Evolutionary conservation across 2,113 vertebrate species (phyloP), one percentile per base, ranked within the genome.

Genomic region (Sylvietta virens): DNA sequence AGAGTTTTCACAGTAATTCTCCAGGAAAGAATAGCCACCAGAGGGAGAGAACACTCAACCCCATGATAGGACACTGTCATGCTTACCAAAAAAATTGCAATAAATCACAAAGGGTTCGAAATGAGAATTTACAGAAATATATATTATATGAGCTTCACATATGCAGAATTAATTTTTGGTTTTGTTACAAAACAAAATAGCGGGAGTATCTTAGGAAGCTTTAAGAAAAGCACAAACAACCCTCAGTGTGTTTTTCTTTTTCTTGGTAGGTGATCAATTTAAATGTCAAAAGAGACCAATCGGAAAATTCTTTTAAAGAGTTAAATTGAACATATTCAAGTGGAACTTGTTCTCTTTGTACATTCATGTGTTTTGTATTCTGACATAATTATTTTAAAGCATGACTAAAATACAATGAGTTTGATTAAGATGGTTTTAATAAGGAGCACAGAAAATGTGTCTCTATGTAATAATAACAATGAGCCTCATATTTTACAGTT

Each of bases 341-440:
- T 66, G 62, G 54, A 96, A 84, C 47, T 95, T 69, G 24, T 57
- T 95, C 15, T 58, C 42, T 92, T 81, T 81, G 77, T 71, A 88
- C 51, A 95, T 81, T 88, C 90, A 96, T 67, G 42, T 90, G 86
- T 11, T 96, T 87, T 78, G 80, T 81, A 88, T 81, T 94, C 83
- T 72, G 39, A 40, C 28, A 93, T 76, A 94, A 94, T 93, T 90
- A 92, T 93, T 95, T 94, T 74, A 88, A 94, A 95, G 74, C 92
- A 81, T 88, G 90, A 88, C 85, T 92, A 92, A 96, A 95, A 93
- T 93, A 86, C 88, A 96, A 74, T 90, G 82, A 92, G 76, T 81
- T 96, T 96, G 90, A 96, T 97, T 95, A 95, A 95, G 94, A 92
- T 72, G 76, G 73, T 92, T 95, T 96, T 95, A 96, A 95, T 94